These are phyloP conservation scores for Centruroides sculpturatus DNA, from an alignment of 1,140 invertebrate genomes.

Conservation along the genomic window DNA sequence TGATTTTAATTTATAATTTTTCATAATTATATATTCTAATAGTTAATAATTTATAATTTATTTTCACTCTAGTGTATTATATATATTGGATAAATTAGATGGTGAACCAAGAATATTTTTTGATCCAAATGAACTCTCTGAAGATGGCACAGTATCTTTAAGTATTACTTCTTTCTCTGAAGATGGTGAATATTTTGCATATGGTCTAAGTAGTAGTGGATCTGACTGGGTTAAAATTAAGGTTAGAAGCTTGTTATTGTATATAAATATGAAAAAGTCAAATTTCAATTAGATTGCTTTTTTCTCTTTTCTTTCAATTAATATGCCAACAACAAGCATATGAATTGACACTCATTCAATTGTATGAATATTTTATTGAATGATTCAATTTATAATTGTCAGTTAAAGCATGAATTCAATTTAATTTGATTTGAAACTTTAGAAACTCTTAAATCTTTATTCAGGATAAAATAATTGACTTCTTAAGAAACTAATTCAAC, in stretches of 20 bases:
- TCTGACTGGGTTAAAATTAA: constrained; percentile 88
- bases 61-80: constrained; percentile 60
- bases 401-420: no score
- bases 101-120: constrained; percentile 75
- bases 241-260: constrained; percentile 20
- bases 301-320: no score
- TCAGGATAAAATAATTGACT: no score
- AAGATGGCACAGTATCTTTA: constrained; percentile 84
- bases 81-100: constrained; percentile 68
- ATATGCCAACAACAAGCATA: no score
- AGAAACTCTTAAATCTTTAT: no score
- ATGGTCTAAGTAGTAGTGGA: constrained; percentile 77
- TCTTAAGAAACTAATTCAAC: no score
- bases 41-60: not conserved
- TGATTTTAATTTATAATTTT: no score
- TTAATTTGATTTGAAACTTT: no score
- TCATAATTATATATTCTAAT: no score
- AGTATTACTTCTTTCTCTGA: constrained; percentile 67
- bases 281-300: no score
- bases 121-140: constrained; percentile 83
- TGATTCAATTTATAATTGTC: constrained; percentile 35
- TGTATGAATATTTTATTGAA: constrained; percentile 30
- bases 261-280: no score
- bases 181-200: constrained; percentile 78
- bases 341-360: constrained; percentile 16